Conservation (phyloP, 2,113 vertebrate species). For the Myotis davidii region DNA sequence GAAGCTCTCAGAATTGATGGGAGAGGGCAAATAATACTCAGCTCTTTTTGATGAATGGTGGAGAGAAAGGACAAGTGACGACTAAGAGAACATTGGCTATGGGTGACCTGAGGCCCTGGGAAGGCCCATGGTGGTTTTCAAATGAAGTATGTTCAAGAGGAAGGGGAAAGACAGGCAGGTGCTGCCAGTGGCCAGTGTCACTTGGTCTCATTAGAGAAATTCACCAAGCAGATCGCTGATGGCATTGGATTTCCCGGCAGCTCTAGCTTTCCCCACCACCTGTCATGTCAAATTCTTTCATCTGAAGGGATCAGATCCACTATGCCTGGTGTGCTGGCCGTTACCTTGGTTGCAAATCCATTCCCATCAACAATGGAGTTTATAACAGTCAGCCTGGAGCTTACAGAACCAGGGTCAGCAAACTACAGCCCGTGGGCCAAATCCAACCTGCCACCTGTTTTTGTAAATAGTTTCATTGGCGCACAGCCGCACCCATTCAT, state of each 20-base stretch:
- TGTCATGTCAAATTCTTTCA: constrained; percentile 74
- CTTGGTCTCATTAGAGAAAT: constrained; percentile 69
- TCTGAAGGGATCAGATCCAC: constrained; percentile 13
- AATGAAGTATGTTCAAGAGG: background rate
- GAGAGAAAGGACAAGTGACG: constrained; percentile 21
- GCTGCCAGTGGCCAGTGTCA: constrained; percentile 35
- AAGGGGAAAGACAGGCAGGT: constrained; percentile 28
- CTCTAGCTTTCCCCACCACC: constrained; percentile 67
- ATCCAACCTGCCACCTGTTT: constrained; percentile 40
- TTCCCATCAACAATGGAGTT: constrained; percentile 50
- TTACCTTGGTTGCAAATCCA: constrained; percentile 66
- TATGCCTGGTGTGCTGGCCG: background rate
- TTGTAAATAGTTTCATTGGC: constrained; percentile 24
- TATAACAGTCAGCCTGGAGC: constrained; percentile 6
- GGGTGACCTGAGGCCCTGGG: background rate
- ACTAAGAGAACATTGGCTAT: constrained; percentile 9
- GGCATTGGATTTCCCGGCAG: constrained; percentile 64
- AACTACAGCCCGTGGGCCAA: constrained; percentile 16
- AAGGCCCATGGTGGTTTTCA: background rate
- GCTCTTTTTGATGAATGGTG: background rate
- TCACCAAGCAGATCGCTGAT: constrained; percentile 55
- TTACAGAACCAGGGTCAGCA: background rate
- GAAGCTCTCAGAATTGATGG: constrained; percentile 21
- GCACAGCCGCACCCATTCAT: constrained; percentile 18
- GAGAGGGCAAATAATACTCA: constrained; percentile 43